Conservation (phyloP, 2,113 vertebrate genomes). For the Dinomys branickii region DNA sequence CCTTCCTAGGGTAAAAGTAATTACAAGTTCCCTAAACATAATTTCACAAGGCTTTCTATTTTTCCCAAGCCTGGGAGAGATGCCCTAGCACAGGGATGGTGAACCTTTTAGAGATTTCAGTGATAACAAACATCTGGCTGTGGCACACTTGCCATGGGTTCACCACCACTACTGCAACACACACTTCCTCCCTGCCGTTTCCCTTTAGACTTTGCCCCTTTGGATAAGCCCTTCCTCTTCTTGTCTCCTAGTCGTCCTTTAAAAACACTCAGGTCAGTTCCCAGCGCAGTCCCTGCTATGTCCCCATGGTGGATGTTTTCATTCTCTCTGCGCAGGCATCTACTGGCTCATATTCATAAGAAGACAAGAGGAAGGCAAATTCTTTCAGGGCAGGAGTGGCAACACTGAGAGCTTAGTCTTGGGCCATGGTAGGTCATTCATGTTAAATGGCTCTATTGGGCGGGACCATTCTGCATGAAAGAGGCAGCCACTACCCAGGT, state of each 20-base stretch:
- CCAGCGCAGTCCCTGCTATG: not conserved
- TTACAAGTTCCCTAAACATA: slow-evolving; percentile 39
- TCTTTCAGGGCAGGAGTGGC: not conserved
- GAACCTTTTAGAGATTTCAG: not conserved
- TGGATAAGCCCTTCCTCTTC: not conserved
- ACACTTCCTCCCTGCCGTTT: not conserved
- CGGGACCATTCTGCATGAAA: not conserved
- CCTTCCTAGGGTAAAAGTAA: slow-evolving; percentile 56
- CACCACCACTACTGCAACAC: not conserved
- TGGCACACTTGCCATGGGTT: not conserved
- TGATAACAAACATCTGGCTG: not conserved
- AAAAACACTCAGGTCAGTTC: not conserved
- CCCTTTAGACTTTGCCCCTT: not conserved
- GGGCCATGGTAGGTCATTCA: not conserved
- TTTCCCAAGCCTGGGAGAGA: not conserved
- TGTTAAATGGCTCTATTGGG: not conserved
- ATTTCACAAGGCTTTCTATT: not conserved
- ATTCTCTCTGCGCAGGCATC: not conserved
- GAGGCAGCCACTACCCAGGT: no score
- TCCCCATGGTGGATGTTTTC: not conserved
- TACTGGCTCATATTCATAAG: not conserved
- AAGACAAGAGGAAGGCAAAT: not conserved
- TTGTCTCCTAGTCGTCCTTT: not conserved
- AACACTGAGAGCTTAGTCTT: not conserved
- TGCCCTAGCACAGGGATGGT: not conserved